Conservation (phyloP, 2,888 invertebrate species). For the Adineta ricciae region DNA sequence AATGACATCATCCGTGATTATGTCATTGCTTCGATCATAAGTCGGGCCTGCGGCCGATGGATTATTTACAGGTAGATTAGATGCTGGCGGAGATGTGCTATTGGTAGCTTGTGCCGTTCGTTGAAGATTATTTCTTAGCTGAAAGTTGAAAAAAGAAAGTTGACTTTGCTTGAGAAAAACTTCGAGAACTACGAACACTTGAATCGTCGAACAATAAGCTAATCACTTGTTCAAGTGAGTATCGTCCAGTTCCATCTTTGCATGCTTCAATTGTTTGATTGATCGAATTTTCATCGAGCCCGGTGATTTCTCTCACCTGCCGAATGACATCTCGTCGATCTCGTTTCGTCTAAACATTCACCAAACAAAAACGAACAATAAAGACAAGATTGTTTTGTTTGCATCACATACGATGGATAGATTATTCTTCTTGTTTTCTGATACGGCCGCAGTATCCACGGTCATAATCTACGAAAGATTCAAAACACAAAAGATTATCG, state of each 20-base stretch:
- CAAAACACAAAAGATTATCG: background rate
- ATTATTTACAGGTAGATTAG: constrained; percentile 6
- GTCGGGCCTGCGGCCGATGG: background rate
- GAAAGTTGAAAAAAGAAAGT: background rate
- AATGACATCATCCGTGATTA: constrained; percentile 15
- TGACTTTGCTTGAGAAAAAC: background rate
- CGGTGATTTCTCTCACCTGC: constrained; percentile 37
- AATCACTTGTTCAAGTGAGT: constrained; percentile 22
- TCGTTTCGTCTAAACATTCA: constrained; percentile 24
- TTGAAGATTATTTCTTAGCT: constrained; percentile 6
- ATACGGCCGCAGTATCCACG: background rate
- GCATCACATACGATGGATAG: background rate
- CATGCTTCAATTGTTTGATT: constrained; percentile 45
- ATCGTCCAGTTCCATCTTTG: constrained; percentile 35
- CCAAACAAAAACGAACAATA: too few relatives aligned
- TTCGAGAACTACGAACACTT: background rate
- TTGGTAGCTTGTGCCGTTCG: background rate
- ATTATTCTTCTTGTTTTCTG: background rate
- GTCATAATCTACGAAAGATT: constrained; percentile 10
- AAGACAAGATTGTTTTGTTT: background rate
- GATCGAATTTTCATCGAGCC: constrained; percentile 41
- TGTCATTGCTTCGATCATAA: background rate
- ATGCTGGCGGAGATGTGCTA: background rate
- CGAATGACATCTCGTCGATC: constrained; percentile 30
- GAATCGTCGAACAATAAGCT: background rate